phyloP scores from a whole-genome alignment of 2,113 vertebrate genomes.

The Chrysemys picta region DNA sequence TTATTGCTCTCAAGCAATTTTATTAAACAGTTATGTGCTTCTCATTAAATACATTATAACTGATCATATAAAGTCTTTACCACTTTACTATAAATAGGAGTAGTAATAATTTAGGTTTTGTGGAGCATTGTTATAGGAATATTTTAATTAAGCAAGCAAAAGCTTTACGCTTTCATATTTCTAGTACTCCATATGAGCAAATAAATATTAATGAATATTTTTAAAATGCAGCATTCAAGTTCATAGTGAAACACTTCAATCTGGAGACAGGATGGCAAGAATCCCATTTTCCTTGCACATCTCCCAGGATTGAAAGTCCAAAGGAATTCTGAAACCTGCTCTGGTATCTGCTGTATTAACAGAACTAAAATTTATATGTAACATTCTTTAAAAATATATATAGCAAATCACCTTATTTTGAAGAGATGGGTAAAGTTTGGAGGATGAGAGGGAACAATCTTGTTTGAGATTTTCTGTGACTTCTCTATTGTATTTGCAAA shows the following conservation, averaged over 20 bases:
- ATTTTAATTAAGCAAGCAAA: background rate
- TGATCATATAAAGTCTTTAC: background rate
- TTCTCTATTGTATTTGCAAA: too few relatives aligned
- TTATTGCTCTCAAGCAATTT: constrained; percentile 22
- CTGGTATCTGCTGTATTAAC: too few relatives aligned
- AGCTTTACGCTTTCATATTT: background rate
- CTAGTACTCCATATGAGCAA: background rate
- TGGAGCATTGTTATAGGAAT: background rate
- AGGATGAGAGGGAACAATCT: too few relatives aligned
- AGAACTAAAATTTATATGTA: too few relatives aligned
- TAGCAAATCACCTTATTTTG: background rate
- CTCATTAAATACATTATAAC: constrained; percentile 17
- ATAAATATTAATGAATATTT: background rate
- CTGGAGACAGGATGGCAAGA: background rate
- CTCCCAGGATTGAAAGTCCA: background rate
- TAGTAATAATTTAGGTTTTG: background rate
- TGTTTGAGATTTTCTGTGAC: too few relatives aligned
- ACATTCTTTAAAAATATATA: background rate
- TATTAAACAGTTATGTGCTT: constrained; percentile 4
- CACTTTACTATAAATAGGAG: background rate
- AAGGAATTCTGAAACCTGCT: background rate
- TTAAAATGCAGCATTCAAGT: background rate
- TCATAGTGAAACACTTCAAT: background rate
- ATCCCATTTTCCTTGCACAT: background rate
- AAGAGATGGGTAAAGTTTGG: background rate